A percentile compares a stretch with the other conserved stretches of the same genome.
Evolutionary conservation across 2,888 invertebrate species (phyloP).

Genomic region (Onthophagus sagittarius): DNA sequence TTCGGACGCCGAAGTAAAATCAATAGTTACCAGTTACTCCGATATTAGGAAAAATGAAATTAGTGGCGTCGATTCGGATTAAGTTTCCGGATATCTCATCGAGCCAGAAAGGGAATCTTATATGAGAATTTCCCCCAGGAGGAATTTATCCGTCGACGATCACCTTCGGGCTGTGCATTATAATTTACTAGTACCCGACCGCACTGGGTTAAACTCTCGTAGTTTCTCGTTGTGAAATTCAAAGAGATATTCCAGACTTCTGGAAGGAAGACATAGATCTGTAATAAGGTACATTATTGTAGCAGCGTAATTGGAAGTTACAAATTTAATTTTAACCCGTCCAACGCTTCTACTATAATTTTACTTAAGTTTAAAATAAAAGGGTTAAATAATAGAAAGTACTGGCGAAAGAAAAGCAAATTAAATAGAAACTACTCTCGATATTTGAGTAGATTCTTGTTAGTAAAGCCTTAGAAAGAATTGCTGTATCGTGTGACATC

Average conservation of each 20-base stretch:
- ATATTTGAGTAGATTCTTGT: background rate
- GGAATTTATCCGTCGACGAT: background rate
- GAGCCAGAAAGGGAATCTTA: background rate
- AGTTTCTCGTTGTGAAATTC: background rate
- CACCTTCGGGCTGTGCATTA: background rate
- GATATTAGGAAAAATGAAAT: background rate
- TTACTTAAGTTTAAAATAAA: background rate
- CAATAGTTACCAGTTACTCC: background rate
- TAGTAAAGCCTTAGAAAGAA: background rate
- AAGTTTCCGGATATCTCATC: background rate
- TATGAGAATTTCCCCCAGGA: background rate
- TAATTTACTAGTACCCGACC: background rate
- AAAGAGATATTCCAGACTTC: background rate
- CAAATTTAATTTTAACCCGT: background rate
- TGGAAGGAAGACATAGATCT: background rate
- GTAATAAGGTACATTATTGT: background rate
- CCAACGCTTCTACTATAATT: background rate
- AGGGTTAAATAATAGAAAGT: background rate
- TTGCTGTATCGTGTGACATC: background rate
- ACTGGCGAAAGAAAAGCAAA: background rate
- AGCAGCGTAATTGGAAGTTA: background rate
- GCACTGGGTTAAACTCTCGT: background rate
- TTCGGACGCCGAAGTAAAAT: background rate
- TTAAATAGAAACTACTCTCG: background rate
- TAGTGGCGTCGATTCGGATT: background rate